A percentile compares a stretch with the other conserved stretches of the same genome.
Conservation (phyloP, 2,113 vertebrate genomes). For the Spilogale gracilis region DNA sequence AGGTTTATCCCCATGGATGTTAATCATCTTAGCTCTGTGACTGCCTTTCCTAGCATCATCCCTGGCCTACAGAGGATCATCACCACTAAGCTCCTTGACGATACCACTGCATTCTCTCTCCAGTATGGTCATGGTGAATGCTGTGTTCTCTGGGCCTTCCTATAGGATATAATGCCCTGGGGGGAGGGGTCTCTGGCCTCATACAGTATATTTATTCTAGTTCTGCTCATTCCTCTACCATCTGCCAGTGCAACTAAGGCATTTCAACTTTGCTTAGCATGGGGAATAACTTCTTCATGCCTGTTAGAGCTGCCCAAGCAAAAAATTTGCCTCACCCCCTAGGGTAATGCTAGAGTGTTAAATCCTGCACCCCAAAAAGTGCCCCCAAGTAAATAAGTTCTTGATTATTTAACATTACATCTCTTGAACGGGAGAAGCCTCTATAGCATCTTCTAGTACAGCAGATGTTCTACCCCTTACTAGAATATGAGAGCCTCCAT, state of each 20-base stretch:
- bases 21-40: not conserved
- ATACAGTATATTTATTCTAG: not conserved
- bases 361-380: not conserved
- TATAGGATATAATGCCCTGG: not conserved
- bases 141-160: not conserved
- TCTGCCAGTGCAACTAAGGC: not conserved
- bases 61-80: not conserved
- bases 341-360: not conserved
- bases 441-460: not conserved
- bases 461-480: not conserved
- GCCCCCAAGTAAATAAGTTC: not conserved
- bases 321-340: not conserved
- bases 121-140: not conserved
- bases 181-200: not conserved
- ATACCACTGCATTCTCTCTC: not conserved
- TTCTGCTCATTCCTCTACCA: not conserved
- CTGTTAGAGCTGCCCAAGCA: not conserved
- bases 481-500: not conserved
- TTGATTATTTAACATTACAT: not conserved
- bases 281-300: not conserved
- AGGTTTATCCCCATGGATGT: not conserved
- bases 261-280: not conserved
- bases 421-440: not conserved
- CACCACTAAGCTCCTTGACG: not conserved
- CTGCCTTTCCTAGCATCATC: not conserved